phyloP scores from a whole-genome alignment of 1,140 invertebrate species.

The Maniola jurtina region DNA sequence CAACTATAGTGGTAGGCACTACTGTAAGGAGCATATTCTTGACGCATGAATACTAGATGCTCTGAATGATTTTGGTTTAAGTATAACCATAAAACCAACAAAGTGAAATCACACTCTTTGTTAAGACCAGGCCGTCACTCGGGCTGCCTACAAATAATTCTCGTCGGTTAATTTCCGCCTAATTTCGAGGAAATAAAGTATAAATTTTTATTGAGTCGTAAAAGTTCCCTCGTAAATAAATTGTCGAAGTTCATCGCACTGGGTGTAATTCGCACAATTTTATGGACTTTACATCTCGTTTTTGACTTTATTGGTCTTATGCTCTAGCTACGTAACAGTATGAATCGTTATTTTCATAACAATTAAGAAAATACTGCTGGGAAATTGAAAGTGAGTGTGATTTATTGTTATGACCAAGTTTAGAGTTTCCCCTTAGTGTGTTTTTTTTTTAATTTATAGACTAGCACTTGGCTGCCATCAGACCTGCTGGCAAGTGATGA shows the following conservation, averaged over 20 bases:
- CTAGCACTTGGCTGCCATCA: too few relatives aligned
- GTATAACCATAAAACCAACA: neutral
- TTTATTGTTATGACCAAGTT: neutral
- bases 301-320: slow-evolving; percentile 33
- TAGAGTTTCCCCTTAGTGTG: neutral
- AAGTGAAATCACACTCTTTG: neutral
- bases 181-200: slow-evolving; percentile 43
- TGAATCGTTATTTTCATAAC: neutral
- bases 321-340: neutral
- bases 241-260: slow-evolving; percentile 39
- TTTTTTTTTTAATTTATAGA: neutral
- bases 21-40: too few relatives aligned
- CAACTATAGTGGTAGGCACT: too few relatives aligned
- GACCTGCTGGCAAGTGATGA: too few relatives aligned
- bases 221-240: slow-evolving; percentile 45
- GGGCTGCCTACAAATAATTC: slow-evolving; percentile 21
- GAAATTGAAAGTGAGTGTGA: neutral
- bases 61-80: too few relatives aligned
- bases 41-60: too few relatives aligned
- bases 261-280: slow-evolving; percentile 34
- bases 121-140: neutral
- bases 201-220: slow-evolving; percentile 44
- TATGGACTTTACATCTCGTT: slow-evolving; percentile 35
- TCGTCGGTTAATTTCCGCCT: slow-evolving; percentile 30
- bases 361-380: neutral